A percentile compares a stretch with the other conserved stretches of the same genome.
Conservation (phyloP, 2,797 vertebrate genomes). For the Phalanger gymnotis region DNA sequence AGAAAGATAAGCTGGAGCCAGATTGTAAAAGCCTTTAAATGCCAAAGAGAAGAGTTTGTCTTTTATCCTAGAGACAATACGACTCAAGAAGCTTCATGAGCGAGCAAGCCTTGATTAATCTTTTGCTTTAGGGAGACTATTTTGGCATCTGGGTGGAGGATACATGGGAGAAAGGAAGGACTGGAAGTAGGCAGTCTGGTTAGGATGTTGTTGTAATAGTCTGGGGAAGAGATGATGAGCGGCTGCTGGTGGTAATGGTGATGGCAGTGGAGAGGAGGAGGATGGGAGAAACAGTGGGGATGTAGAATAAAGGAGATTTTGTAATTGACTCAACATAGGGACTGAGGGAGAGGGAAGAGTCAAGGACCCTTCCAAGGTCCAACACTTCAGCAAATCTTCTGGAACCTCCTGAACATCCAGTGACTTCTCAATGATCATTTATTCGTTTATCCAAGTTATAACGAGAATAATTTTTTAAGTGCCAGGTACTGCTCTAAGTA, state of each 20-base stretch:
- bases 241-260: neutral
- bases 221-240: neutral
- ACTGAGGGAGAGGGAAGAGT: neutral
- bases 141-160: neutral
- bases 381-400: neutral
- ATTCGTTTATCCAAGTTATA: neutral
- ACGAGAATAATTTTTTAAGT: neutral
- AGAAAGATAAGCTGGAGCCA: neutral
- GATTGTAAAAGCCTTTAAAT: neutral
- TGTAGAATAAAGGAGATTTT: neutral
- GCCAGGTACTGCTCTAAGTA: neutral
- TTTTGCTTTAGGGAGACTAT: neutral
- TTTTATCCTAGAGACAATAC: neutral
- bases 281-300: neutral
- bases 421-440: fast-evolving
- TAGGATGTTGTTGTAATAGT: neutral
- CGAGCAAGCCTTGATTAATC: neutral
- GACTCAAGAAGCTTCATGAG: neutral
- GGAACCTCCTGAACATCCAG: fast-evolving
- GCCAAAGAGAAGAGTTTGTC: neutral
- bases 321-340: neutral
- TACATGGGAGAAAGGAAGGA: neutral
- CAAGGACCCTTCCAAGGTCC: neutral
- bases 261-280: neutral
- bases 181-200: neutral